Conservation (phyloP, 2,888 invertebrate genomes). For the Drosophila kanekoi region DNA sequence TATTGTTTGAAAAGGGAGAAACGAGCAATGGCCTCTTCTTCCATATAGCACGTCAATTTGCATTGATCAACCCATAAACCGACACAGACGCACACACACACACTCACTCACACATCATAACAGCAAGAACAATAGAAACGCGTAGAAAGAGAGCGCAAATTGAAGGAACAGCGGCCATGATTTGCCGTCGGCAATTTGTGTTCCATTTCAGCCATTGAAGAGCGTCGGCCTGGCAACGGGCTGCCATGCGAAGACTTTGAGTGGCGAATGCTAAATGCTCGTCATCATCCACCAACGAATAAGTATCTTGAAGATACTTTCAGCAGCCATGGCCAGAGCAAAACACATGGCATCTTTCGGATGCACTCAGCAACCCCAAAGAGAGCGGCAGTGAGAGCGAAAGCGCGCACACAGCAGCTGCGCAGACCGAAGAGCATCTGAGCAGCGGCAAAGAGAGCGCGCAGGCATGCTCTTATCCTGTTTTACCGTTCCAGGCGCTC, state of each 20-base stretch:
- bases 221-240: constrained; percentile 52
- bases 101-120: constrained; percentile 33
- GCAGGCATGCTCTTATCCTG: constrained; percentile 54
- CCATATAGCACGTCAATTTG: constrained; percentile 83
- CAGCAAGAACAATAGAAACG: constrained; percentile 53
- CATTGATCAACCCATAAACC: constrained; percentile 83
- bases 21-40: constrained; percentile 85
- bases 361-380: constrained; percentile 40
- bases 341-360: constrained; percentile 44
- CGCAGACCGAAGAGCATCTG: constrained; percentile 35
- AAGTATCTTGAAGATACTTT: constrained; percentile 40
- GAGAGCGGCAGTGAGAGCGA: constrained; percentile 17
- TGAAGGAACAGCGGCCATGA: constrained; percentile 61
- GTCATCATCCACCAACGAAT: constrained; percentile 55
- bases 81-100: constrained; percentile 35
- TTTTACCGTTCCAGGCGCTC: constrained; percentile 59
- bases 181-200: constrained; percentile 67
- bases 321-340: constrained; percentile 31
- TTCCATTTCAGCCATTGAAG: constrained; percentile 68
- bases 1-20: constrained; percentile 60
- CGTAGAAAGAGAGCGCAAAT: constrained; percentile 24
- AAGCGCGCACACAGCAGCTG: constrained; percentile 44
- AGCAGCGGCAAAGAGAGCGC: constrained; percentile 39
- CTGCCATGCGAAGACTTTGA: constrained; percentile 65
- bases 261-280: constrained; percentile 66